Conservation (phyloP, 2,113 vertebrate species). For the Archocentrus centrarchus region DNA sequence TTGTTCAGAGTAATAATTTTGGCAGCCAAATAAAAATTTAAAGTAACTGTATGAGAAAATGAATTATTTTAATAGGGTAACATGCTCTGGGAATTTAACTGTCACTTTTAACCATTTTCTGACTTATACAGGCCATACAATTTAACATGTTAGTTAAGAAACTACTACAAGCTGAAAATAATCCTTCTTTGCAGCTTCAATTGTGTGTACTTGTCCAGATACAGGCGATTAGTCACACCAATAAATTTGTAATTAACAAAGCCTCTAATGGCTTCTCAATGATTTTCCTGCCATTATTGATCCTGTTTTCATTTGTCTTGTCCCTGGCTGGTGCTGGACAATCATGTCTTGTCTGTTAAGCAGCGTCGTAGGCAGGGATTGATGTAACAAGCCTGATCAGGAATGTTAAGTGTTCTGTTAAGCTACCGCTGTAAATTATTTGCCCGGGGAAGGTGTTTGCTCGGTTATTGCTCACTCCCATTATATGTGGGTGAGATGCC, state of each 20-base stretch:
- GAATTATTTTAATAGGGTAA: background rate
- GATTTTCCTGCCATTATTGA: slow-evolving; percentile 54
- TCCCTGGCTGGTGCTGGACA: slow-evolving; percentile 17
- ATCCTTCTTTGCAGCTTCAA: background rate
- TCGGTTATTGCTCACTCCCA: slow-evolving; percentile 4
- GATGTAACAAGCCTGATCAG: slow-evolving; percentile 50
- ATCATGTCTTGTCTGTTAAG: slow-evolving; percentile 10
- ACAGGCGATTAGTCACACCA: slow-evolving; percentile 32
- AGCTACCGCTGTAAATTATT: slow-evolving; percentile 64
- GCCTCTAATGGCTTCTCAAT: slow-evolving; percentile 55
- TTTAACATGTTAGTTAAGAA: background rate
- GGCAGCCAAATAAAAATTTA: background rate
- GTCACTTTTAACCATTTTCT: background rate
- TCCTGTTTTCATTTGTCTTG: slow-evolving; percentile 57
- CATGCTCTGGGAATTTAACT: background rate
- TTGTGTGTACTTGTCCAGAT: slow-evolving; percentile 7
- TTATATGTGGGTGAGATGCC: slow-evolving; percentile 21
- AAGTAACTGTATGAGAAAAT: background rate
- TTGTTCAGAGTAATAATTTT: background rate
- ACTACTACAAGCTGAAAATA: background rate
- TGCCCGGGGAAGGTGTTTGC: slow-evolving; percentile 32
- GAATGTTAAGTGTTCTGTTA: slow-evolving; percentile 65
- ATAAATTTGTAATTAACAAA: slow-evolving; percentile 49
- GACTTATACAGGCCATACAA: background rate
- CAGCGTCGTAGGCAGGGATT: slow-evolving; percentile 22